Conservation (phyloP, 30 jellyfish, hydroid and myxozoan genomes). For the Hydra vulgaris region DNA sequence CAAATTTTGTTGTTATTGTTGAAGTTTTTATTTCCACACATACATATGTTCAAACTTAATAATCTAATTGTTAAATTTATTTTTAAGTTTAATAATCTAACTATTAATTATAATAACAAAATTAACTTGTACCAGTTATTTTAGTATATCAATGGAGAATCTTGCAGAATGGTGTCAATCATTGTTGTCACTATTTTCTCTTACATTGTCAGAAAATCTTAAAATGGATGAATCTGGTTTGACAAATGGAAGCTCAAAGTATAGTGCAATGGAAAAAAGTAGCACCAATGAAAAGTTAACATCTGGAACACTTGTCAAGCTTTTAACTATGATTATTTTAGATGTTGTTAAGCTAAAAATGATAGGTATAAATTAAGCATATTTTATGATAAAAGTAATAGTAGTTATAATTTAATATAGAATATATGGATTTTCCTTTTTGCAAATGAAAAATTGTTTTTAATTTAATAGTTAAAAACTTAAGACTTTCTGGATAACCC, state of each 20-base stretch:
- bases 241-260: background rate
- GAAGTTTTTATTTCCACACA: no score
- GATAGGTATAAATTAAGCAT: constrained; percentile 4
- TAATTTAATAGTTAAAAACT: no score
- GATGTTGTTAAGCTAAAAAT: constrained; percentile 21
- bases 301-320: constrained; percentile 10
- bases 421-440: no score
- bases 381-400: no score
- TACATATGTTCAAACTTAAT: no score
- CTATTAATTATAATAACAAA: no score
- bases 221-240: background rate
- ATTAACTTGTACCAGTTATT: background rate
- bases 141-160: constrained; percentile 19
- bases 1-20: no score
- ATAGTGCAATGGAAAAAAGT: background rate
- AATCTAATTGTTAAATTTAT: no score
- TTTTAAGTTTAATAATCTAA: no score
- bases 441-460: no score
- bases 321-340: constrained; percentile 18
- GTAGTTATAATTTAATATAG: no score
- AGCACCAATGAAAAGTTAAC: background rate
- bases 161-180: constrained; percentile 37
- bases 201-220: constrained; percentile 7
- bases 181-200: constrained; percentile 15
- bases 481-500: no score